Evolutionary conservation across 35 echinoderm and acorn worm species (phyloP).

Genomic region (Lytechinus variegatus): DNA sequence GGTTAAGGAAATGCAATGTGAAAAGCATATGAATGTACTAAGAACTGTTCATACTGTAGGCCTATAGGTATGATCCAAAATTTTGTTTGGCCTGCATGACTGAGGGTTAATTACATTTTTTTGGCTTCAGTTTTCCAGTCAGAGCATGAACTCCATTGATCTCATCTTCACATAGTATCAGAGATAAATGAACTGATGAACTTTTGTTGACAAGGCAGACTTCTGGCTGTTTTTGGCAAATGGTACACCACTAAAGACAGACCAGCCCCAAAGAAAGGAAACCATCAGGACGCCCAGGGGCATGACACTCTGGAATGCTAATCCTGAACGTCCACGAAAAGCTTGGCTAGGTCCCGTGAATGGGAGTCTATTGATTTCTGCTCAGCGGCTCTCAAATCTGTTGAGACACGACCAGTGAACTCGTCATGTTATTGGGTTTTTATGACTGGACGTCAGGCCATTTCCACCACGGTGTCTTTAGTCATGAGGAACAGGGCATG

Average conservation of each 20-base stretch:
- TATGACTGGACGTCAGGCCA: neutral
- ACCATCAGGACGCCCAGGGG: slow-evolving; percentile 9
- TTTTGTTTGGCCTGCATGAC: too few species aligned
- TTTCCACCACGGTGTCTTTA: neutral
- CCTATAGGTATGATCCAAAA: too few species aligned
- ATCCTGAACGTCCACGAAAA: slow-evolving; percentile 41
- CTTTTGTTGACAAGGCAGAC: slow-evolving; percentile 22
- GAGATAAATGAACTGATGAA: neutral
- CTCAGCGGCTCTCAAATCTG: neutral
- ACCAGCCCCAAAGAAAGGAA: neutral
- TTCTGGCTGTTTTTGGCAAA: neutral
- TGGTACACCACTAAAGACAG: neutral
- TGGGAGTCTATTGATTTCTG: slow-evolving; percentile 33
- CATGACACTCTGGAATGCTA: slow-evolving; percentile 43
- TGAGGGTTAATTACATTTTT: too few species aligned
- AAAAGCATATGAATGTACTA: too few species aligned
- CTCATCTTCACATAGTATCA: neutral
- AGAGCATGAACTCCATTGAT: neutral
- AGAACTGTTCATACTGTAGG: too few species aligned
- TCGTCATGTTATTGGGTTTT: neutral
- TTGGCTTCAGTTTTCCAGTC: neutral
- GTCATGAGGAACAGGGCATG: neutral
- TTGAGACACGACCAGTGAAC: neutral
- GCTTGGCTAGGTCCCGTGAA: neutral
- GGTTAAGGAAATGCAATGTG: too few species aligned